Evolutionary conservation across 2,888 invertebrate species (phyloP).

Genomic region (Peribatodes rhomboidaria): DNA sequence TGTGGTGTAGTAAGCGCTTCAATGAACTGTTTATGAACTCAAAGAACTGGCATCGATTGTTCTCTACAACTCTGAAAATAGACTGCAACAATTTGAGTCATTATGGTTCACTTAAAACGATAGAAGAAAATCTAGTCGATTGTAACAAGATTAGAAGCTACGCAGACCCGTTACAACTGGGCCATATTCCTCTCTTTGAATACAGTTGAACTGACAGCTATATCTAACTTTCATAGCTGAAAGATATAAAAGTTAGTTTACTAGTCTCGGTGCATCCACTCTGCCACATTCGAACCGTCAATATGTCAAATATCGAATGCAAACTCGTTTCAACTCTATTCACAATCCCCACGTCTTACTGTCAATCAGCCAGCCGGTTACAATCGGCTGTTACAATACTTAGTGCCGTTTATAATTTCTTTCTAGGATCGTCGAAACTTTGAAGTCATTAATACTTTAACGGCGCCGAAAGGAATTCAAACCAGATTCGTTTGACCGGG

Average conservation of each 20-base stretch:
- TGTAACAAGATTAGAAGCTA: conserved; percentile 26
- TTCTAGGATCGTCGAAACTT: background rate
- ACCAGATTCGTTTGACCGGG: background rate
- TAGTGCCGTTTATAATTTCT: conserved; percentile 20
- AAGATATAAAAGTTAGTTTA: background rate
- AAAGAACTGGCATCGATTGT: no score
- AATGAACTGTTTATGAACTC: no score
- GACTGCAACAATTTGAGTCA: no score
- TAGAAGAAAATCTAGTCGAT: background rate
- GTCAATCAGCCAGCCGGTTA: conserved; percentile 1
- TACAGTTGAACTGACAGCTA: conserved; percentile 17
- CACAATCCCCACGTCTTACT: conserved; percentile 2
- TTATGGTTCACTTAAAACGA: no score
- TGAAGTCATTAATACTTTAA: background rate
- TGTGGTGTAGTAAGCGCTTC: no score
- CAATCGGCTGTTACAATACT: conserved; percentile 18
- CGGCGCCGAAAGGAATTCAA: background rate
- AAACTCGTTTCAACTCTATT: conserved; percentile 3
- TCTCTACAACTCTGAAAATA: no score
- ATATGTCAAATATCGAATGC: background rate
- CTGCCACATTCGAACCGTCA: background rate
- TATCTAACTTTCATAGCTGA: background rate
- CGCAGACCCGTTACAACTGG: conserved; percentile 32
- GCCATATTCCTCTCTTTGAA: conserved; percentile 13
- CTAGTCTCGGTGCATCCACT: background rate